These are phyloP conservation scores for Laspeyria flexula DNA, from an alignment of 2,888 invertebrate species.

Conservation along the genomic window DNA sequence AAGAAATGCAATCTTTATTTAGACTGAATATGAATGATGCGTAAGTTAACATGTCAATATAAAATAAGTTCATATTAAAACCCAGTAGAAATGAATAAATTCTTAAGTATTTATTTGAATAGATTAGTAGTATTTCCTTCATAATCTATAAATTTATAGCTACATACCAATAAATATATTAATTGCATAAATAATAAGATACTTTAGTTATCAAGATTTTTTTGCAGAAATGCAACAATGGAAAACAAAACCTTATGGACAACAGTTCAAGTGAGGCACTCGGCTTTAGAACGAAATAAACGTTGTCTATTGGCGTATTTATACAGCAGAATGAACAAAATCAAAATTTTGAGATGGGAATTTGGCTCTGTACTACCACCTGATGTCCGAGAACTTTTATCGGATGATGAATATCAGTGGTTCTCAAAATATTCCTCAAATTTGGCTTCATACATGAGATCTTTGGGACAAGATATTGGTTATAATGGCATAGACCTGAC, in stretches of 20 bases:
- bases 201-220: too few species aligned
- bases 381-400: constrained; percentile 92
- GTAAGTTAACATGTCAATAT: constrained; percentile 85
- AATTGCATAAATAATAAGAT: too few species aligned
- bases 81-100: neutral
- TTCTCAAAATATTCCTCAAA: constrained; percentile 95
- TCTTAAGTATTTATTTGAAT: neutral
- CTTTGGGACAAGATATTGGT: constrained; percentile 91
- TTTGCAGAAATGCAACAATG: constrained; percentile 80
- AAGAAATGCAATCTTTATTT: constrained; percentile 94
- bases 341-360: constrained; percentile 97
- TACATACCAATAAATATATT: too few species aligned
- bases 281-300: constrained; percentile 94
- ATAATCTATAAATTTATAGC: too few species aligned
- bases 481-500: constrained; percentile 93
- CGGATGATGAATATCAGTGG: constrained; percentile 94
- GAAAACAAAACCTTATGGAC: constrained; percentile 88
- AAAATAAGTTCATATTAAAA: neutral
- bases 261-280: constrained; percentile 93
- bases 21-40: constrained; percentile 94
- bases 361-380: constrained; percentile 96
- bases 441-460: constrained; percentile 95
- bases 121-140: too few species aligned
- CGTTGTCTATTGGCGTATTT: constrained; percentile 94
- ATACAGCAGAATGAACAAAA: constrained; percentile 92